A percentile compares a stretch with the other conserved stretches of the same genome.
Conservation (phyloP, 2,113 vertebrate genomes). For the Merops nubicus region DNA sequence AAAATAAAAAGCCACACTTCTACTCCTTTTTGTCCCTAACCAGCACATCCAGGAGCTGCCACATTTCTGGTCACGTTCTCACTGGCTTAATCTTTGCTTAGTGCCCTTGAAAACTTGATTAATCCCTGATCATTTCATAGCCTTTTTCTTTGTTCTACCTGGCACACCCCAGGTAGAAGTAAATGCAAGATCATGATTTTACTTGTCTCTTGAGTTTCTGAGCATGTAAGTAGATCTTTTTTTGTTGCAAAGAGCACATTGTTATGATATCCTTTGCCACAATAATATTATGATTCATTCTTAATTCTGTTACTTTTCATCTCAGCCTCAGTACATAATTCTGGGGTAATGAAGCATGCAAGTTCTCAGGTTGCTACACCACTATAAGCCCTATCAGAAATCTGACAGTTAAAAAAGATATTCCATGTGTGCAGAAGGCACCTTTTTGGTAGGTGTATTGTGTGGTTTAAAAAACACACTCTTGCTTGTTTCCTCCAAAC, state of each 20-base stretch:
- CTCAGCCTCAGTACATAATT: background rate
- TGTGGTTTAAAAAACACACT: background rate
- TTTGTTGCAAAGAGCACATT: background rate
- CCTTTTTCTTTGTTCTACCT: background rate
- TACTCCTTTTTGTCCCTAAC: background rate
- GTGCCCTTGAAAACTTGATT: background rate
- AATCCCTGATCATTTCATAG: background rate
- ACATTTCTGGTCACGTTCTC: background rate
- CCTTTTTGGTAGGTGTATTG: background rate
- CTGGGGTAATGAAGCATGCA: background rate
- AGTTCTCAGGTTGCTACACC: background rate
- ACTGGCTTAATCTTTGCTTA: background rate
- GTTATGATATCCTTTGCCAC: background rate
- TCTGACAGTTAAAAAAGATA: background rate
- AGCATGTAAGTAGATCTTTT: background rate
- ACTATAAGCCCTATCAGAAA: background rate
- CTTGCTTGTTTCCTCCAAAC: background rate
- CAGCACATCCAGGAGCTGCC: background rate
- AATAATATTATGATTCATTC: background rate
- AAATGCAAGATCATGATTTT: constrained; percentile 12
- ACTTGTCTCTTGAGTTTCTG: background rate
- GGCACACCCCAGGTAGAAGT: background rate
- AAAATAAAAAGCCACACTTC: background rate
- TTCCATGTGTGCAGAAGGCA: background rate
- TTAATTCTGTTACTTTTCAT: constrained; percentile 2